A percentile compares a stretch with the other conserved stretches of the same genome.
phyloP scores from a whole-genome alignment of 2,888 invertebrate species.

The Cremastinae sp. region DNA sequence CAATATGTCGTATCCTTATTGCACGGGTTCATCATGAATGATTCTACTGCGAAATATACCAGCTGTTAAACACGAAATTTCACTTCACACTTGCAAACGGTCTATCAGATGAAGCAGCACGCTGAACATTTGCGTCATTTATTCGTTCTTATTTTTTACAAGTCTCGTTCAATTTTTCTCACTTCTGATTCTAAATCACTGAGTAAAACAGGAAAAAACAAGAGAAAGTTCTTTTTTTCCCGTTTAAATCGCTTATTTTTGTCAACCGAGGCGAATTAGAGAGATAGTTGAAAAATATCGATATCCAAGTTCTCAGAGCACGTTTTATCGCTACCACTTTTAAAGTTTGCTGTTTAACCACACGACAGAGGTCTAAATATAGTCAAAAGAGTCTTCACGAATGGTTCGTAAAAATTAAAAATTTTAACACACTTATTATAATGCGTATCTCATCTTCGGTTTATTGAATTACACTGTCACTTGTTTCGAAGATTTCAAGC shows the following conservation, averaged over 20 bases:
- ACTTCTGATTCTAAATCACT: too few relatives aligned
- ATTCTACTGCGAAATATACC: conserved; percentile 32
- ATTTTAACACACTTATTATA: neutral
- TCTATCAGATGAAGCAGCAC: conserved; percentile 28
- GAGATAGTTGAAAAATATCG: too few relatives aligned
- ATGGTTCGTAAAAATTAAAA: neutral
- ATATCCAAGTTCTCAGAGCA: too few relatives aligned
- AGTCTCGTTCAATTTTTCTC: too few relatives aligned
- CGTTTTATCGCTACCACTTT: too few relatives aligned
- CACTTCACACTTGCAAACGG: conserved; percentile 56
- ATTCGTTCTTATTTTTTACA: conserved; percentile 35
- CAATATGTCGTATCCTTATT: conserved; percentile 19
- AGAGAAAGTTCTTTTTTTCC: neutral
- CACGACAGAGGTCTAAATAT: too few relatives aligned
- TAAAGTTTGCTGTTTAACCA: too few relatives aligned
- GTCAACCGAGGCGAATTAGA: too few relatives aligned
- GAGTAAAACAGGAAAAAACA: too few relatives aligned
- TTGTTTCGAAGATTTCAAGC: neutral
- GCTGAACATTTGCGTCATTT: conserved; percentile 17
- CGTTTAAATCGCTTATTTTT: too few relatives aligned
- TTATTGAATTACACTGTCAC: neutral
- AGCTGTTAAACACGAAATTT: conserved; percentile 62
- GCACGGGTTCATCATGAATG: conserved; percentile 14
- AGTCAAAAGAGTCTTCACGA: neutral
- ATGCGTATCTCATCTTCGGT: neutral